Conservation (phyloP, 1,140 invertebrate species). For the Bombyx mori region ASM3026992v2 NC_085130.1:4493001-4493500, state of each 20-base stretch:
- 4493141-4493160: background rate
- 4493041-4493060: no score
- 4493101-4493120: background rate
- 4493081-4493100: background rate
- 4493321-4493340: background rate
- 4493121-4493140: no score
- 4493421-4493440: no score
- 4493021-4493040: no score
- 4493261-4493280: constrained; percentile 20
- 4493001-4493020: no score
- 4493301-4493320: constrained; percentile 1
- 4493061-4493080: no score
- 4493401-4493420: background rate
- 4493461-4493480: no score
- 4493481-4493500: no score
- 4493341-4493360: background rate
- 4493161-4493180: constrained; percentile 17
- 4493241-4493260: constrained; percentile 34
- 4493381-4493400: background rate
- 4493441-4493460: no score
- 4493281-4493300: constrained; percentile 6
- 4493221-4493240: constrained; percentile 46
- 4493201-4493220: constrained; percentile 56
- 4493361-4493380: background rate
- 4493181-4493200: constrained; percentile 43